These are phyloP conservation scores for Rhadina sibilatrix DNA, from an alignment of 2,113 vertebrate species.

Conservation along the genomic window DNA sequence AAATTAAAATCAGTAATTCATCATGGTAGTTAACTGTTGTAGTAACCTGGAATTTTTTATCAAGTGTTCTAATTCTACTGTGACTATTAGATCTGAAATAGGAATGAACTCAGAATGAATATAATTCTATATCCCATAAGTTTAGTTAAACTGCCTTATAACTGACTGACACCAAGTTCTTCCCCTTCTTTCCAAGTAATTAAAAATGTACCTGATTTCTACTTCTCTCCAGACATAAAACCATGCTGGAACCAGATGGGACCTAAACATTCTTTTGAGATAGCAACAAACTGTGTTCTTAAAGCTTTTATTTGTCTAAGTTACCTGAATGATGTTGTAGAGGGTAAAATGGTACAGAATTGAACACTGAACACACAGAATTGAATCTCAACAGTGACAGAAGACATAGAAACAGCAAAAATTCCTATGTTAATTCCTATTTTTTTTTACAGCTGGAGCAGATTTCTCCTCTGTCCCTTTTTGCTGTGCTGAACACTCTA, in stretches of 20 bases:
- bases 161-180: not conserved
- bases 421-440: not conserved
- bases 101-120: not conserved
- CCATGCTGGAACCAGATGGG: not conserved
- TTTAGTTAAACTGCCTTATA: not conserved
- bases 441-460: not conserved
- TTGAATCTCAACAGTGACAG: not conserved
- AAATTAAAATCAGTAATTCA: not conserved
- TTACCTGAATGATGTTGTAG: not conserved
- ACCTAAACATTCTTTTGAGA: not conserved
- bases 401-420: not conserved
- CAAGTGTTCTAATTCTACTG: not conserved
- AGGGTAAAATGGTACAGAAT: not conserved
- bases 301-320: accelerated
- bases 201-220: not conserved
- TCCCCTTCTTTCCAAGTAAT: not conserved
- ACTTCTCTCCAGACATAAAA: not conserved
- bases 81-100: not conserved
- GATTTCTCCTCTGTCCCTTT: not conserved
- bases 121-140: not conserved
- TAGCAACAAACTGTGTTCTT: not conserved
- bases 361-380: not conserved
- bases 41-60: not conserved
- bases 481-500: not conserved
- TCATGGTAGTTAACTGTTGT: not conserved